Evolutionary conservation across 2,113 vertebrate species (phyloP).

Genomic region (Scopus umbretta): DNA sequence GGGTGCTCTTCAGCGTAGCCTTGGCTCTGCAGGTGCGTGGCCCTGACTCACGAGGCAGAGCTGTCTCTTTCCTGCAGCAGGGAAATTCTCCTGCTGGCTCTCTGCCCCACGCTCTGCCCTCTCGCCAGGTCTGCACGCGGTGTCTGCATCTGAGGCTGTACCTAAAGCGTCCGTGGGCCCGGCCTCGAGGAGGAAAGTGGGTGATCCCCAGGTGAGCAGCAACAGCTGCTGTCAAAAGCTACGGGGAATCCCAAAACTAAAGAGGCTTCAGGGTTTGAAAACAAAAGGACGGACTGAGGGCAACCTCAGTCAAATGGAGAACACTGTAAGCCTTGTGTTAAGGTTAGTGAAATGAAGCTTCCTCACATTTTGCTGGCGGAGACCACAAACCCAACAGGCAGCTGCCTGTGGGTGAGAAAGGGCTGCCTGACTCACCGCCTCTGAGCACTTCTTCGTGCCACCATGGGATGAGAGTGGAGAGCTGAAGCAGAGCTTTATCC

Average conservation of each 20-base stretch:
- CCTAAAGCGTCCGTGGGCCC: not conserved
- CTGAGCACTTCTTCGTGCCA: not conserved
- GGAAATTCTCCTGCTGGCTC: not conserved
- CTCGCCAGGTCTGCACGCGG: fast-evolving
- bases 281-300: not conserved
- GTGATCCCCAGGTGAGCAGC: not conserved
- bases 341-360: not conserved
- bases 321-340: not conserved
- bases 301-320: not conserved
- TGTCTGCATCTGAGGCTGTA: not conserved
- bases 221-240: not conserved
- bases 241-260: not conserved
- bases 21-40: not conserved
- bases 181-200: not conserved
- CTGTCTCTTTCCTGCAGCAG: not conserved
- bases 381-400: slow-evolving; percentile 56
- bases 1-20: not conserved
- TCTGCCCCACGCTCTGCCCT: not conserved
- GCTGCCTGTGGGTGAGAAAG: slow-evolving; percentile 32
- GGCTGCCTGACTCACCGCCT: slow-evolving; percentile 29
- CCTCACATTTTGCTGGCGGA: not conserved
- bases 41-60: not conserved
- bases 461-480: not conserved
- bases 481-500: not conserved
- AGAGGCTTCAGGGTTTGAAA: not conserved